Conservation (phyloP, 2,113 vertebrate species). For the Ammodytes dubius region DNA sequence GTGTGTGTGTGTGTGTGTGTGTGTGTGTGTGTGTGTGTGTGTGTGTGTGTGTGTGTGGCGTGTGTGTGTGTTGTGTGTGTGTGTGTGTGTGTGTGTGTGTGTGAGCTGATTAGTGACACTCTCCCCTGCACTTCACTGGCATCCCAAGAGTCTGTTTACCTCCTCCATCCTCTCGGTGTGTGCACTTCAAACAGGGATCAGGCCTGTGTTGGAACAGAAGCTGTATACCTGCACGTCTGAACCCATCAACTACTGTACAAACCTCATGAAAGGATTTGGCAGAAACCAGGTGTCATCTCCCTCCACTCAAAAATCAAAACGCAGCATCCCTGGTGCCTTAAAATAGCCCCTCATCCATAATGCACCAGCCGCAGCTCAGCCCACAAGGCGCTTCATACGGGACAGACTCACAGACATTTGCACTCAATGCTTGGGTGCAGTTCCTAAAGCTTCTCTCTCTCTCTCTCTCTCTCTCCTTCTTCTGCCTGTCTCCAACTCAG, state of each 20-base stretch:
- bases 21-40: neutral
- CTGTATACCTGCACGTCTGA: conserved; percentile 60
- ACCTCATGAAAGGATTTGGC: conserved; percentile 65
- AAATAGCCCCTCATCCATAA: conserved; percentile 84
- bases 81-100: neutral
- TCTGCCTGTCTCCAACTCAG: conserved; percentile 38
- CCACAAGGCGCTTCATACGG: conserved; percentile 73
- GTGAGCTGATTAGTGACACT: conserved; percentile 44
- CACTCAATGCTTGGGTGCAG: conserved; percentile 76
- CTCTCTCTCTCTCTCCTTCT: conserved; percentile 1
- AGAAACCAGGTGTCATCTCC: conserved; percentile 71
- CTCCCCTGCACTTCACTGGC: conserved; percentile 39
- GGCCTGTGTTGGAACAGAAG: conserved; percentile 50
- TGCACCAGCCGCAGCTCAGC: conserved; percentile 77
- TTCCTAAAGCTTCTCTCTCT: conserved; percentile 51
- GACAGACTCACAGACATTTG: conserved; percentile 81
- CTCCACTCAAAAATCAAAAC: conserved; percentile 78
- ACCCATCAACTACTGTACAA: conserved; percentile 48
- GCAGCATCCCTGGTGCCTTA: conserved; percentile 72
- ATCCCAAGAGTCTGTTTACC: conserved; percentile 47
- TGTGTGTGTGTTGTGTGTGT: neutral
- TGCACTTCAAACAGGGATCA: conserved; percentile 57
- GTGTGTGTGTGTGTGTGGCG: no score
- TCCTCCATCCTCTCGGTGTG: conserved; percentile 25
- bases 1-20: conserved; percentile 1